Evolutionary conservation across 1,140 invertebrate genomes (phyloP).

Genomic region (Batillaria attramentaria): DNA sequence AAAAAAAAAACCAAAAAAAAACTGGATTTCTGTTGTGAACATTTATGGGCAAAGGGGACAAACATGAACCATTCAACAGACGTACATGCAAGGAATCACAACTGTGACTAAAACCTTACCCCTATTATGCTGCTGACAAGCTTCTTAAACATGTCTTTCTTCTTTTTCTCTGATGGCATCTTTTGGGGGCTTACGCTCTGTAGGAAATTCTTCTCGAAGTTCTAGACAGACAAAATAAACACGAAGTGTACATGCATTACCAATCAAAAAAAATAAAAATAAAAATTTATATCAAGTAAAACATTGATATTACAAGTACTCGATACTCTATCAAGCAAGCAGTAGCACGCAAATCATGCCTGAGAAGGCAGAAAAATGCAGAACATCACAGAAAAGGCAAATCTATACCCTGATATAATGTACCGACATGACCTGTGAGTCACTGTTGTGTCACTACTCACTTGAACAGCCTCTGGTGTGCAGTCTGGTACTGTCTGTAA

Average conservation of each 20-base stretch:
- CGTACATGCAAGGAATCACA: no score
- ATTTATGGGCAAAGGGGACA: conserved; percentile 10
- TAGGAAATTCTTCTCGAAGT: conserved; percentile 87
- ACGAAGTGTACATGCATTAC: conserved; percentile 75
- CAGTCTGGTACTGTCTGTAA: conserved; percentile 15
- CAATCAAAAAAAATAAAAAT: conserved; percentile 73
- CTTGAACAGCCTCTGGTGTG: conserved; percentile 18
- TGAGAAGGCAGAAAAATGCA: no score
- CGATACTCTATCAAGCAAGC: no score
- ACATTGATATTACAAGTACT: no score
- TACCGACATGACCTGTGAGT: no score
- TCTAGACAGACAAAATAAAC: conserved; percentile 59
- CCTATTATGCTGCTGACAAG: conserved; percentile 82
- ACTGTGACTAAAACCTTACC: no score
- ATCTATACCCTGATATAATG: no score
- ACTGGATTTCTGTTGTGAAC: neutral
- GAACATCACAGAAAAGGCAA: no score
- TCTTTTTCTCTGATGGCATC: conserved; percentile 82
- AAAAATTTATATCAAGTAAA: no score
- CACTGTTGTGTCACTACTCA: conserved; percentile 1
- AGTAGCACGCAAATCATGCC: no score
- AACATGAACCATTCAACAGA: conserved; percentile 17
- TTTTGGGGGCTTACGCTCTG: conserved; percentile 74
- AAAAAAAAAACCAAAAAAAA: neutral
- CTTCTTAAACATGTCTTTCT: conserved; percentile 92